phyloP scores from a whole-genome alignment of 2,113 vertebrate genomes.

The Spea multiplicata region DNA sequence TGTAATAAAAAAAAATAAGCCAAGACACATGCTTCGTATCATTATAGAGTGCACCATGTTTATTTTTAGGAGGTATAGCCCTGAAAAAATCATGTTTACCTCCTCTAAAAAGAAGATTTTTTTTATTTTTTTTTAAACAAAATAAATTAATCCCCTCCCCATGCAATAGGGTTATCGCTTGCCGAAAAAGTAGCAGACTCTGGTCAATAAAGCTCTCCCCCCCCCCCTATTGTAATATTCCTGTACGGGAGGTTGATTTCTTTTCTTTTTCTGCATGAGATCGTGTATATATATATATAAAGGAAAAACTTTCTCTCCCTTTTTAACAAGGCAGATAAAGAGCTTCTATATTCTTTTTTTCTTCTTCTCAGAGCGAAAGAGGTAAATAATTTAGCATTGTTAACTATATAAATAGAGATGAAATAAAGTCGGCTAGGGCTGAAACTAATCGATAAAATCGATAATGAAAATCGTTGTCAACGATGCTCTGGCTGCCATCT shows the following conservation, averaged over 20 bases:
- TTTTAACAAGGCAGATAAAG: constrained; percentile 58
- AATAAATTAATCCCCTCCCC: background rate
- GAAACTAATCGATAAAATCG: no score
- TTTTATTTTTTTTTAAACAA: background rate
- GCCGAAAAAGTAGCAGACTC: constrained; percentile 49
- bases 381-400: constrained; percentile 79
- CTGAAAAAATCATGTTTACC: no score
- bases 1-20: no score
- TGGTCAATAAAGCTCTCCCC: constrained; percentile 74
- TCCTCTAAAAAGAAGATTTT: background rate
- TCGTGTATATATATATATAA: constrained; percentile 61
- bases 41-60: no score
- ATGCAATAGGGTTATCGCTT: background rate
- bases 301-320: constrained; percentile 60
- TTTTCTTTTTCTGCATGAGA: constrained; percentile 31
- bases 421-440: constrained; percentile 77
- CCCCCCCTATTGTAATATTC: constrained; percentile 18
- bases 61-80: no score
- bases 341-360: constrained; percentile 73
- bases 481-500: no score
- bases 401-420: constrained; percentile 78
- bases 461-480: no score
- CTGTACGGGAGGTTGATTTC: constrained; percentile 22
- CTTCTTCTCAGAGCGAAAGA: constrained; percentile 71
- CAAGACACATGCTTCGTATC: no score